Evolutionary conservation across 1,140 invertebrate genomes (phyloP), one percentile per base, ranked within the genome.

Genomic region (Papilio xuthus): DNA sequence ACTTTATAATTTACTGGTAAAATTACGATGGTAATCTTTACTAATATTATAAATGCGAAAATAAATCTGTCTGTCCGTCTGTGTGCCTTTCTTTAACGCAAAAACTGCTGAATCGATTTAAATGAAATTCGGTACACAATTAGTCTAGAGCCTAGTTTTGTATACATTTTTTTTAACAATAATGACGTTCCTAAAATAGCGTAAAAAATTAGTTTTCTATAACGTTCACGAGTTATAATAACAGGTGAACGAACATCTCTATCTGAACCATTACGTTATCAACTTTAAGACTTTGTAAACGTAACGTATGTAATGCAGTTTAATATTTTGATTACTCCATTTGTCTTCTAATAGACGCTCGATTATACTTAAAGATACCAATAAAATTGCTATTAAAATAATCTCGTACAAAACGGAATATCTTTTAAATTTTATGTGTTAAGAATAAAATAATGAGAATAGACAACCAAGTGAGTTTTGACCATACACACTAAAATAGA

Each of bases 251-350:
- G 20, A 60, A 26, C 26, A 28, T 26, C 12, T 26, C 12, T 67
- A 67, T 28, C 13, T 15, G 13, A 15, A 4, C 12, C 26, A 32
- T 32, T 67, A 67, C 26, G 6, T 32, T 67, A 67, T 67, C 60
- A 13, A 28, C 12, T 67, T 7, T 32, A 26, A 23, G 71, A 44
- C 26, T 47, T 44, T 73, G 37, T 73, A 47, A 44, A 73, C 42
- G 23, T 47, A 73, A 20, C 23, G 13, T 50, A 73, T 73, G 42
- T 47, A 73, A 44, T 44, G 20, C 7, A 73, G 71, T 73, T 47
- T 73, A 73, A 42, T 20, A 26, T 73, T 73, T 73, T 44, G 42
- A 44, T 73, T 44, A 73, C 71, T 73, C 71, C 20, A 73, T 73
- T 73, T 73, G 37, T 73, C 42, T 42, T 73, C 71, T 72, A 42